Evolutionary conservation across 2,113 vertebrate genomes (phyloP).

Genomic region (Entomyzon cyanotis): DNA sequence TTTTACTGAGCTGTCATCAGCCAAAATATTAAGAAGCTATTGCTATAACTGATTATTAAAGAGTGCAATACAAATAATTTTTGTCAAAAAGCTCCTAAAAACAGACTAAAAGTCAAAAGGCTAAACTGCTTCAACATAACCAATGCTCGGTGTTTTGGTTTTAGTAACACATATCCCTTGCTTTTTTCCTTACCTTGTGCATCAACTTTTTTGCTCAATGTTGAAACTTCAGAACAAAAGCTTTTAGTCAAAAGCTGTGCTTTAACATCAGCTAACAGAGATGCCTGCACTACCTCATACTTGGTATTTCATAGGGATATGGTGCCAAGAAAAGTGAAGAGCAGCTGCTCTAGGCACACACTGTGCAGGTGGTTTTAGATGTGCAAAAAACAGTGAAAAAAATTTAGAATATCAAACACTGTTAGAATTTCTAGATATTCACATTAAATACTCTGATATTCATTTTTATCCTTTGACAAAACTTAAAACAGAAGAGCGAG

Average conservation of each 20-base stretch:
- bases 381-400: neutral
- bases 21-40: neutral
- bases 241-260: neutral
- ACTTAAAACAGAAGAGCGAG: neutral
- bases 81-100: neutral
- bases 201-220: neutral
- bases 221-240: neutral
- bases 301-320: neutral
- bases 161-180: neutral
- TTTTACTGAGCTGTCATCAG: neutral
- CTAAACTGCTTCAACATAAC: neutral
- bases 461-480: neutral
- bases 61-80: neutral
- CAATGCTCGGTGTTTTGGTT: neutral
- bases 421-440: neutral
- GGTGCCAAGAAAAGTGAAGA: neutral
- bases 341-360: neutral
- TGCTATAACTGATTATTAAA: neutral
- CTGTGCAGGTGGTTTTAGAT: neutral
- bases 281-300: neutral
- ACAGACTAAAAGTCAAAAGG: neutral
- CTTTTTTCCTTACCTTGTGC: neutral
- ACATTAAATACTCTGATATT: neutral
- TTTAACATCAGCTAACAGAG: neutral
- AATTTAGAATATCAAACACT: neutral